Evolutionary conservation across 2,888 invertebrate genomes (phyloP), one percentile per base, ranked within the genome.

Genomic region (Rhamnusium bicolor): DNA sequence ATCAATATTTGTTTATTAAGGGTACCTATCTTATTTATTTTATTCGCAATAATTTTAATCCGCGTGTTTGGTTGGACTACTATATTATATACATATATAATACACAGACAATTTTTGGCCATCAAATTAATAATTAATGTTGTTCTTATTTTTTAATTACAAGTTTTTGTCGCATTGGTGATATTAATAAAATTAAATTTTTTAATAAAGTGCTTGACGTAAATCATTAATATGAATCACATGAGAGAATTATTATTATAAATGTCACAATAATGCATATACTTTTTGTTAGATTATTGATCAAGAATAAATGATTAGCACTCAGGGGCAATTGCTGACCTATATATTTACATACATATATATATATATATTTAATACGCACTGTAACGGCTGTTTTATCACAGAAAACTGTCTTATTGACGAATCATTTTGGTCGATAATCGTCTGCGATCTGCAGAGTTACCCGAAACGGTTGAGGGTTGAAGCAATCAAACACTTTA

Each of bases 271-370:
- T 18, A 32, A 60, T 19, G 32, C 6, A 24, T 19, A 16, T n/a
- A 32, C 12, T 32, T 21, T 47, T 21, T 21, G 19, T 32, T 12
- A 54, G 29, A 29, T 12, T 65, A 65, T 65, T 27, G 65, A 65
- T 65, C 27, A 29, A 32, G 53, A 51, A 53, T 53, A 53, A 65
- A 51, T 65, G 65, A 65, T 65, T 53, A 65, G n/a, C 40, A 51
- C 19, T 27, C 65, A 27, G 27, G 65, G 65, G 53, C 53, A 51
- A 65, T 53, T 65, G 65, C 53, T 65, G 65, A 65, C 65, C 65
- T 65, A 65, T 65, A 47, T n/a, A n/a, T n/a, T n/a, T n/a, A n/a
- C n/a, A n/a, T n/a, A n/a, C n/a, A n/a, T 56, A 56, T 29, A 3
- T 47, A 65, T 65, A 18, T 53, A 65, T 47, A 65, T 32, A 65